Evolutionary conservation across 2,888 invertebrate genomes (phyloP).

Genomic region (Apantesis nais): DNA sequence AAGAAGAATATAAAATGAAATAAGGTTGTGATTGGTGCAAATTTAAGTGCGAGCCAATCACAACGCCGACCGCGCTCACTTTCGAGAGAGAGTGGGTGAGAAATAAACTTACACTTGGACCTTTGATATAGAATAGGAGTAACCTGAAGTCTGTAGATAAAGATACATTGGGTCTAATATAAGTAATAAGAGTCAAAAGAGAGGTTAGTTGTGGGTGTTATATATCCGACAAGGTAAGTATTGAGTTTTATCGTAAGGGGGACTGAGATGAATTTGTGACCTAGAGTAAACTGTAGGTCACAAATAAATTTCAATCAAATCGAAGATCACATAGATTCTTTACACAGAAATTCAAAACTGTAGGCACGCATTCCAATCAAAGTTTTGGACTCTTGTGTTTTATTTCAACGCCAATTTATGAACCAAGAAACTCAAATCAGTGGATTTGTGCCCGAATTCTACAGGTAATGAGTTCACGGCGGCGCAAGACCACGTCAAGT

Average conservation of each 20-base stretch:
- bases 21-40: too few species aligned
- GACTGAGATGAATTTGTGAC: background rate
- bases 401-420: background rate
- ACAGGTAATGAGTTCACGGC: slow-evolving; percentile 81
- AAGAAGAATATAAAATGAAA: background rate
- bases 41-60: too few species aligned
- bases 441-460: slow-evolving; percentile 62
- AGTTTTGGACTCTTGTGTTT: too few species aligned
- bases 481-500: slow-evolving; percentile 88
- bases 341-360: background rate
- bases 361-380: too few species aligned
- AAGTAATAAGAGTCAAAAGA: too few species aligned
- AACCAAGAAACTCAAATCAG: slow-evolving; percentile 47
- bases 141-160: too few species aligned
- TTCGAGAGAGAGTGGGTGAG: too few species aligned
- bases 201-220: background rate
- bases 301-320: background rate
- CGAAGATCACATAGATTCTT: background rate
- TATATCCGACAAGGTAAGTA: background rate
- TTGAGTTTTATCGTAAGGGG: background rate
- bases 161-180: too few species aligned
- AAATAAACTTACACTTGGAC: too few species aligned
- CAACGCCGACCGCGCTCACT: too few species aligned
- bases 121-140: too few species aligned
- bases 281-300: too few species aligned